A percentile compares a stretch with the other conserved stretches of the same genome.
Conservation (phyloP, 64 coral and sea anemone genomes). For the Trachythela sp. region DNA sequence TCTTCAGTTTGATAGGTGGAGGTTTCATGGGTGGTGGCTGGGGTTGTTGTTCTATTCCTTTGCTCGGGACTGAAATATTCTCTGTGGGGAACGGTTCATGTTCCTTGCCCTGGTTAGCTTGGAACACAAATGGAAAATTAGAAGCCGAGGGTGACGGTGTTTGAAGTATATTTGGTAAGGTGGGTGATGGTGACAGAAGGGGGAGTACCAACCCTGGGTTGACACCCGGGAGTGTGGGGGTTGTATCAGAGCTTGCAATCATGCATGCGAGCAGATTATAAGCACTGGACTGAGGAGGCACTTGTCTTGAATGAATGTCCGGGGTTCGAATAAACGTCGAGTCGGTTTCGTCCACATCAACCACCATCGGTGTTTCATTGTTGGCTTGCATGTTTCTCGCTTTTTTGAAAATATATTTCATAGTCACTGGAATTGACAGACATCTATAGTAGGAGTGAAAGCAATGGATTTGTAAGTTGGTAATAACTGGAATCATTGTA, state of each 20-base stretch:
- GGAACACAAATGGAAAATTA: neutral
- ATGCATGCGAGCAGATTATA: neutral
- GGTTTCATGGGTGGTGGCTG: neutral
- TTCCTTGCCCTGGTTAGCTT: neutral
- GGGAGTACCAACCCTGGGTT: neutral
- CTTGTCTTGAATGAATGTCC: neutral
- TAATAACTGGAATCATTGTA: too few species aligned
- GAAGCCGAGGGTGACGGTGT: neutral
- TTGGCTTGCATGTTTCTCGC: neutral
- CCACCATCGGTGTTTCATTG: neutral
- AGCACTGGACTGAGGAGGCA: neutral
- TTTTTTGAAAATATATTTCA: constrained; percentile 26
- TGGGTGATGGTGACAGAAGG: neutral
- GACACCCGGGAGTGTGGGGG: neutral
- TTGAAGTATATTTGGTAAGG: neutral
- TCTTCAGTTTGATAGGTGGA: neutral
- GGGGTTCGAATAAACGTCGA: neutral
- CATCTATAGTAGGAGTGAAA: neutral
- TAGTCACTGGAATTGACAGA: constrained; percentile 4
- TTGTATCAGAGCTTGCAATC: neutral
- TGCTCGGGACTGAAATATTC: neutral
- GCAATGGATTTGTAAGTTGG: neutral
- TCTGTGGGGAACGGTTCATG: neutral
- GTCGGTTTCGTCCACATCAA: neutral
- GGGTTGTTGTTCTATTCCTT: neutral